Percentiles rank a stretch among this genome's conserved stretches.
phyloP scores from a whole-genome alignment of 2,888 invertebrate genomes.

The Drosophila borborema region DNA sequence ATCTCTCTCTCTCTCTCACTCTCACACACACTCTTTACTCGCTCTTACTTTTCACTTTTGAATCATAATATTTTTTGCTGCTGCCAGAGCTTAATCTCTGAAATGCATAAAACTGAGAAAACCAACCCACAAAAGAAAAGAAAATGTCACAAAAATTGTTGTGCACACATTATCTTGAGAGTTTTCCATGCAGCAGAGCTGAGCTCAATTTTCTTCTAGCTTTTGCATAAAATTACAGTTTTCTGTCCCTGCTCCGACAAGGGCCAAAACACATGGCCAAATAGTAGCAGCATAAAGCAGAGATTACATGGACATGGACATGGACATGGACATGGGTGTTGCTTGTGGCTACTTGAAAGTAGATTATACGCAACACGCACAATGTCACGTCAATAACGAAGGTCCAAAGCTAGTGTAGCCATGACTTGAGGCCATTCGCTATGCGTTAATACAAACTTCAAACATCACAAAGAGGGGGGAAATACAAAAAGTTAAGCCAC shows the following conservation, averaged over 20 bases:
- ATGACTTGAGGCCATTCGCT: neutral
- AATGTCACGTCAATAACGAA: slow-evolving; percentile 54
- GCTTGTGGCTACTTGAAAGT: slow-evolving; percentile 77
- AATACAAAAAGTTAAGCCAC: slow-evolving; percentile 69
- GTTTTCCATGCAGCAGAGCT: slow-evolving; percentile 40
- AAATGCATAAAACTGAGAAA: slow-evolving; percentile 41
- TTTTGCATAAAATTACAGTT: slow-evolving; percentile 78
- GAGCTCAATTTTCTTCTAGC: slow-evolving; percentile 59
- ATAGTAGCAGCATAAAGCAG: slow-evolving; percentile 16
- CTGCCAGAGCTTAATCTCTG: slow-evolving; percentile 35
- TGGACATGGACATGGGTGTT: slow-evolving; percentile 72
- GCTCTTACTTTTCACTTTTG: slow-evolving; percentile 15
- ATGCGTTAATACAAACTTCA: slow-evolving; percentile 63
- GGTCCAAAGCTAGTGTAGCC: slow-evolving; percentile 40
- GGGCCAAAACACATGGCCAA: slow-evolving; percentile 35
- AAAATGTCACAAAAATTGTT: slow-evolving; percentile 60
- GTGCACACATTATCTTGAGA: slow-evolving; percentile 61
- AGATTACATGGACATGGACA: slow-evolving; percentile 72
- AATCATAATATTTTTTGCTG: slow-evolving; percentile 20
- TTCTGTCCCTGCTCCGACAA: slow-evolving; percentile 40
- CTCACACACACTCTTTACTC: neutral
- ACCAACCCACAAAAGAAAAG: slow-evolving; percentile 6
- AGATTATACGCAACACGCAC: slow-evolving; percentile 68
- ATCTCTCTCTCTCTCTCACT: neutral
- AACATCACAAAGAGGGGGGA: slow-evolving; percentile 45